These are phyloP conservation scores for Cepaea hortensis DNA, from an alignment of 2,888 invertebrate species.

Conservation along the genomic window DNA sequence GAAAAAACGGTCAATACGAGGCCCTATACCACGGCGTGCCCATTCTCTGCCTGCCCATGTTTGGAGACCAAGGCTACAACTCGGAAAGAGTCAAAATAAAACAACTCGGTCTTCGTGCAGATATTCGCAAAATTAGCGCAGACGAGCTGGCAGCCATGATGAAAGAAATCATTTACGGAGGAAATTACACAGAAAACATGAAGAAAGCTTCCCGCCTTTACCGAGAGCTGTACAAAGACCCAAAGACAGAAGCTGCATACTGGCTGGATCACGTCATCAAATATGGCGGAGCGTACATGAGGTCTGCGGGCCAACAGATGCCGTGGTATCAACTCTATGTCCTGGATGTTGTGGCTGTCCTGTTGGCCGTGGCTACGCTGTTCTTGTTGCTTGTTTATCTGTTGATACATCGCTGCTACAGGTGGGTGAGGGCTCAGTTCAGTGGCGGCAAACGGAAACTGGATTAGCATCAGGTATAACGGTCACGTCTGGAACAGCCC, in stretches of 20 bases:
- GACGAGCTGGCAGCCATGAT: not conserved
- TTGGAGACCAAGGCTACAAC: slow-evolving; percentile 58
- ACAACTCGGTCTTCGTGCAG: slow-evolving; percentile 56
- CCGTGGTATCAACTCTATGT: slow-evolving; percentile 28
- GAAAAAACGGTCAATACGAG: slow-evolving; percentile 61
- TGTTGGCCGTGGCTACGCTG: not conserved
- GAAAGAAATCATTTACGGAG: not conserved
- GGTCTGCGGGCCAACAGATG: slow-evolving; percentile 27
- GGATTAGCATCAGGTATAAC: not conserved
- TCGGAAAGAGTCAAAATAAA: slow-evolving; percentile 52
- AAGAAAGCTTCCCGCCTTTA: slow-evolving; percentile 18
- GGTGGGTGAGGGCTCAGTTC: not conserved
- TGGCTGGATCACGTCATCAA: slow-evolving; percentile 43
- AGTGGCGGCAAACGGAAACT: not conserved
- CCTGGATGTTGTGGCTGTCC: slow-evolving; percentile 23
- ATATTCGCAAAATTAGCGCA: slow-evolving; percentile 28
- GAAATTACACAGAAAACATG: slow-evolving; percentile 15
- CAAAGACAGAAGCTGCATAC: slow-evolving; percentile 19
- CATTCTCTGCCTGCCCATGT: slow-evolving; percentile 58
- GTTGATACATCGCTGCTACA: not conserved
- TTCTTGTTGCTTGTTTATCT: not conserved
- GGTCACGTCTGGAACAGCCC: too few species aligned
- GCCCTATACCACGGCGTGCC: slow-evolving; percentile 64
- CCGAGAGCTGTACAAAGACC: slow-evolving; percentile 9
- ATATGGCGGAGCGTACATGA: slow-evolving; percentile 36